phyloP scores from a whole-genome alignment of 37 sponge, comb jelly and placozoan species.

The Hormiphora californensis region DNA sequence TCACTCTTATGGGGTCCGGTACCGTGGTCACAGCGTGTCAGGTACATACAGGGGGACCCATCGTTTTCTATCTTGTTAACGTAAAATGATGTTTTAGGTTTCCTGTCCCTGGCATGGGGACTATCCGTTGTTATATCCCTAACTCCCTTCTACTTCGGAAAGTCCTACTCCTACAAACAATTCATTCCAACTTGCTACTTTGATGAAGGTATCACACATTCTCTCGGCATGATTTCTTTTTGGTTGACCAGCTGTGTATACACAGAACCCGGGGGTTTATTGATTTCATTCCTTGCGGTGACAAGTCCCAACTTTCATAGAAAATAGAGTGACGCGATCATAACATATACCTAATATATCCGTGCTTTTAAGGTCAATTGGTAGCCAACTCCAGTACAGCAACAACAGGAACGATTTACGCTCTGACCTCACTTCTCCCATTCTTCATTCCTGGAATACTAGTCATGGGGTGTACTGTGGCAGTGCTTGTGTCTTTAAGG shows the following conservation, averaged over 20 bases:
- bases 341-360: no score
- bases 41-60: no score
- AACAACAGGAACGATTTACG: neutral
- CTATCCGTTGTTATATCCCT: neutral
- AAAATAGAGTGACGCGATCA: no score
- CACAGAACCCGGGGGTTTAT: no score
- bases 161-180: neutral
- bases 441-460: neutral
- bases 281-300: no score
- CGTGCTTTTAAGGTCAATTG: neutral
- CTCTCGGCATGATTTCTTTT: no score
- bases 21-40: no score
- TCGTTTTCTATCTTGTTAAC: no score
- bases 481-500: neutral
- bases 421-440: neutral
- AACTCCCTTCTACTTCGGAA: neutral
- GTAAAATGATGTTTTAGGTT: no score
- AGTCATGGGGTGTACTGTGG: neutral
- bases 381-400: neutral
- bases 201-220: neutral
- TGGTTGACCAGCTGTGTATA: no score
- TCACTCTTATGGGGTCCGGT: no score
- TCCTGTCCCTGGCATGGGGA: neutral
- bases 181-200: constrained; percentile 1
- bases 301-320: no score